These are phyloP conservation scores for Dascyllus trimaculatus DNA, from an alignment of 2,113 vertebrate genomes.

Conservation along the genomic window DNA sequence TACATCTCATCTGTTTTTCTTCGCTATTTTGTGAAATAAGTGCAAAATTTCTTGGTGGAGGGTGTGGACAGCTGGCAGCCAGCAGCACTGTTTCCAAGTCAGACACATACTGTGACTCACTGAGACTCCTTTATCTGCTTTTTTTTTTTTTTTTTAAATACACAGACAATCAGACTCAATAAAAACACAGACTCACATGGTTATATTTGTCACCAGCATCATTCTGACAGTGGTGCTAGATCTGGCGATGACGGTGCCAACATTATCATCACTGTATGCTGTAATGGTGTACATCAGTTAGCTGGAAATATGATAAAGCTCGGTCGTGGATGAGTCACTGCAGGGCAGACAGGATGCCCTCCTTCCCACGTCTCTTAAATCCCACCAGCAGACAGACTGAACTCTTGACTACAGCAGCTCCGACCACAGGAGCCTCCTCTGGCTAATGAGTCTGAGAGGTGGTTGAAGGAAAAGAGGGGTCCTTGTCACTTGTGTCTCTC, in stretches of 20 bases:
- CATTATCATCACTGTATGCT: conserved; percentile 7
- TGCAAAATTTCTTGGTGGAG: background rate
- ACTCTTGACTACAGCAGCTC: conserved; percentile 32
- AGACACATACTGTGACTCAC: conserved; percentile 36
- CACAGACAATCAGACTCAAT: conserved; percentile 32
- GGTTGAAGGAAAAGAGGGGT: conserved; percentile 1
- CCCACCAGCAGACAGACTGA: conserved; percentile 51
- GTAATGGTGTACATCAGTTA: background rate
- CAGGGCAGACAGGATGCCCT: conserved; percentile 13
- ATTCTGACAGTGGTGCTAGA: conserved; percentile 8
- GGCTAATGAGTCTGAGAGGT: conserved; percentile 8
- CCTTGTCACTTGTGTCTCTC: conserved; percentile 14
- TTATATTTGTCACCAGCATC: conserved; percentile 42
- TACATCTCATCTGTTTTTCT: background rate
- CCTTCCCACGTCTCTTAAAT: background rate
- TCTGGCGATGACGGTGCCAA: background rate
- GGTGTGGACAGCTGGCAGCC: background rate
- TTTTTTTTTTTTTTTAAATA: background rate
- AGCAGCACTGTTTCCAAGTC: conserved; percentile 4
- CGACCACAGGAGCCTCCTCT: conserved; percentile 40
- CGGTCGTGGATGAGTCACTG: conserved; percentile 55
- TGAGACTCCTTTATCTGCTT: conserved; percentile 25
- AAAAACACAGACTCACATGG: conserved; percentile 33
- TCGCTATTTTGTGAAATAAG: background rate
- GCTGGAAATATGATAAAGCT: background rate